phyloP scores from a whole-genome alignment of 2,113 vertebrate species.

The Jaculus jaculus region DNA sequence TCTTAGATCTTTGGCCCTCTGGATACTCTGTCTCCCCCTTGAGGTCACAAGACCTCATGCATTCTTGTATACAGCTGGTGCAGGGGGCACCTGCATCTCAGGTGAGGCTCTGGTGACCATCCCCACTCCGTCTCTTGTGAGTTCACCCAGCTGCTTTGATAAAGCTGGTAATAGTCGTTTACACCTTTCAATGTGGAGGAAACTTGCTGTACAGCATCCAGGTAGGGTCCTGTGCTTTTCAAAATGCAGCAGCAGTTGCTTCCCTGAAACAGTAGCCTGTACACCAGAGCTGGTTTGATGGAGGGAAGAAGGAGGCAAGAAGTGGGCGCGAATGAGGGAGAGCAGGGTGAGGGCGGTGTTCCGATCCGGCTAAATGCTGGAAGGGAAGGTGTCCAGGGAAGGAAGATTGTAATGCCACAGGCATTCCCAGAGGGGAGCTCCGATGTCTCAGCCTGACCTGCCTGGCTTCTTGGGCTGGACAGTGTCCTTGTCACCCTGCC shows the following conservation, averaged over 20 bases:
- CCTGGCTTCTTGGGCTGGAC: background rate
- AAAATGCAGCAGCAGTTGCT: background rate
- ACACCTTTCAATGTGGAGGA: too few relatives aligned
- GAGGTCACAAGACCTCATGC: too few relatives aligned
- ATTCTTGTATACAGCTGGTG: too few relatives aligned
- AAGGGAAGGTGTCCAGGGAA: rapidly evolving
- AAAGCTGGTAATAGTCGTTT: too few relatives aligned
- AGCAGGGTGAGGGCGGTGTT: too few relatives aligned
- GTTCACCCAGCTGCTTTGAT: too few relatives aligned
- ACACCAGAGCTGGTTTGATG: rapidly evolving
- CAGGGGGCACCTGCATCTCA: too few relatives aligned
- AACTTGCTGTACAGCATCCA: too few relatives aligned
- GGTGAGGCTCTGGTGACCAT: too few relatives aligned
- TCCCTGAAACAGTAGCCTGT: background rate
- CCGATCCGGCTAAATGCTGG: rapidly evolving
- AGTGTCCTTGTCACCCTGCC: rapidly evolving
- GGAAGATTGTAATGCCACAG: background rate
- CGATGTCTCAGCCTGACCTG: rapidly evolving
- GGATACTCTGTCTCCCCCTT: too few relatives aligned
- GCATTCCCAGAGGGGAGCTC: background rate
- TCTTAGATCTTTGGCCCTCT: too few relatives aligned
- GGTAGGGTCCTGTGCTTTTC: background rate
- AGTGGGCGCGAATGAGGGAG: rapidly evolving
- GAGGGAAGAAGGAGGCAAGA: background rate
- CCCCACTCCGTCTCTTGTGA: too few relatives aligned